These are phyloP conservation scores for Lacerta viridis DNA, from an alignment of 2,797 vertebrate species.

Conservation along the genomic window DNA sequence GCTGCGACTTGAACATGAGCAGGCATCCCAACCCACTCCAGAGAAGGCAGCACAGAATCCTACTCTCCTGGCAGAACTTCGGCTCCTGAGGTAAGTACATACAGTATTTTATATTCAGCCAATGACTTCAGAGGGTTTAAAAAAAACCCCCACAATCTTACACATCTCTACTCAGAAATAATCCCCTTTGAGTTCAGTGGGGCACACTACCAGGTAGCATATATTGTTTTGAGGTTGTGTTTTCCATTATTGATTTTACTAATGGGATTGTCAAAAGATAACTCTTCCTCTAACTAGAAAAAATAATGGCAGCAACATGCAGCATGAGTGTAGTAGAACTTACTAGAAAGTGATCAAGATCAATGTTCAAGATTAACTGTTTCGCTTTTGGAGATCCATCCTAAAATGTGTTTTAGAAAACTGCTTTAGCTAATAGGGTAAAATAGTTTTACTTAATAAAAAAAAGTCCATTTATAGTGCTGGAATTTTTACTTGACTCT, in stretches of 20 bases:
- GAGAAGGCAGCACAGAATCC: conserved; percentile 97
- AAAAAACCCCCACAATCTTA: background rate
- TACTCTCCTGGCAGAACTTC: conserved; percentile 94
- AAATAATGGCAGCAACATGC: background rate
- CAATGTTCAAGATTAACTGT: background rate
- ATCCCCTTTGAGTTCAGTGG: too few relatives aligned
- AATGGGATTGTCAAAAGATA: background rate
- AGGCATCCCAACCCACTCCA: conserved; percentile 93
- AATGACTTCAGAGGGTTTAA: too few relatives aligned
- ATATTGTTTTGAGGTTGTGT: background rate
- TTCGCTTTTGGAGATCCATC: conserved; percentile 25
- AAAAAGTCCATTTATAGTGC: background rate
- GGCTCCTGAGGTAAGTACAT: conserved; percentile 90
- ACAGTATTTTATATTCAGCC: background rate
- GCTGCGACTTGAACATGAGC: conserved; percentile 94
- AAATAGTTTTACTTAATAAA: conserved; percentile 22
- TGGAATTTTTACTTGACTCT: conserved; percentile 2
- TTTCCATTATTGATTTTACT: background rate
- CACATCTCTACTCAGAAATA: background rate
- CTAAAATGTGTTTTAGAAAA: conserved; percentile 14
- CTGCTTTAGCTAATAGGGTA: conserved; percentile 40
- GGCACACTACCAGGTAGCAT: background rate
- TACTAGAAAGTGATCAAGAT: background rate
- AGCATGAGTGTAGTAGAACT: background rate
- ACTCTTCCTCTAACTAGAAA: background rate